Evolutionary conservation across 1,140 invertebrate genomes (phyloP).

Genomic region (Cepaea nemoralis): DNA sequence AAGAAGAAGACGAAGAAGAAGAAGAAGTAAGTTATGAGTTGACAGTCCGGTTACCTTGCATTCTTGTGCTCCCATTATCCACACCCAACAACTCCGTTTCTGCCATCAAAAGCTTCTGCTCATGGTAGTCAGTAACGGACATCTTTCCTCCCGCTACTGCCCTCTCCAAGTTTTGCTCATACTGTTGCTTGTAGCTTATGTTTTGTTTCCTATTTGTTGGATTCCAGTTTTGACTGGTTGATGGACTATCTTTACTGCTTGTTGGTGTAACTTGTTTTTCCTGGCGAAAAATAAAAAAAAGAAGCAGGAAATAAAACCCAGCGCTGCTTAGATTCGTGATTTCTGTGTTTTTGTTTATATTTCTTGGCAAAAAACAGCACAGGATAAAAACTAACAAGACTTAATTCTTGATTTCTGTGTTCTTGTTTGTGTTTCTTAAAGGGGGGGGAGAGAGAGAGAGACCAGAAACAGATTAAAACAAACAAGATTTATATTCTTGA

Average conservation of each 20-base stretch:
- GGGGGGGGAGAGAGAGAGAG: no score
- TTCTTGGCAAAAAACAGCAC: no score
- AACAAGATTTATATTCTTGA: no score
- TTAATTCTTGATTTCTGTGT: no score
- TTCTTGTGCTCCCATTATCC: constrained; percentile 82
- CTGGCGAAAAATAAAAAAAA: not conserved
- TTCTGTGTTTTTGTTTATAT: no score
- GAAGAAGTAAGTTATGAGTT: not conserved
- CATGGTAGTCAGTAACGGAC: constrained; percentile 87
- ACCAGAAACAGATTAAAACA: no score
- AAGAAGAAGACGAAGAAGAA: not conserved
- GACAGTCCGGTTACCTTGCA: constrained; percentile 21
- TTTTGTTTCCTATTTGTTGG: constrained; percentile 1
- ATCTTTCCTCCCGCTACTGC: constrained; percentile 88
- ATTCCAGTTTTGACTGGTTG: not conserved
- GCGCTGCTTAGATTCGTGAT: no score
- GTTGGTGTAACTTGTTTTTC: not conserved
- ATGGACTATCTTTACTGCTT: not conserved
- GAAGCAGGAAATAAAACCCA: not conserved
- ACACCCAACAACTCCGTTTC: constrained; percentile 83
- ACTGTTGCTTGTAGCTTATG: constrained; percentile 78
- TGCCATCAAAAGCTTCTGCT: constrained; percentile 82
- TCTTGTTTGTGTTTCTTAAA: no score
- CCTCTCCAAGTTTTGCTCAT: constrained; percentile 84
- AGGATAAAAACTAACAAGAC: no score